phyloP scores from a whole-genome alignment of 2,113 vertebrate species.

The Coptodon rendalli region DNA sequence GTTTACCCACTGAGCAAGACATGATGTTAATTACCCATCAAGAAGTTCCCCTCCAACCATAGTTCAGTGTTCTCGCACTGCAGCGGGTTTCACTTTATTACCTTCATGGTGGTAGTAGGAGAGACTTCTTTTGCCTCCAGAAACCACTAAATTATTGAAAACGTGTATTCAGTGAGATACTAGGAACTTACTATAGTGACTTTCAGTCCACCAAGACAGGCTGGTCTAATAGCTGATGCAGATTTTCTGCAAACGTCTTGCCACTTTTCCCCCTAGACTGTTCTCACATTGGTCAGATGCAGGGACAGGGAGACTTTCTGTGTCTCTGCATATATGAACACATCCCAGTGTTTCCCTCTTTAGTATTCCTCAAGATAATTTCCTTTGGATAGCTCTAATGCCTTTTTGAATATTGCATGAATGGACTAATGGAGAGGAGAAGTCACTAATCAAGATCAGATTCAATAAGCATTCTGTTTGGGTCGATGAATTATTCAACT shows the following conservation, averaged over 20 bases:
- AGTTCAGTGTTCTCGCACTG: not conserved
- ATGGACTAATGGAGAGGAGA: not conserved
- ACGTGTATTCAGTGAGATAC: not conserved
- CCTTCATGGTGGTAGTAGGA: not conserved
- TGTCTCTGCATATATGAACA: not conserved
- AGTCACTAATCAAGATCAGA: not conserved
- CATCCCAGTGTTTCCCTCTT: not conserved
- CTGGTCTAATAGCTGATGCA: not conserved
- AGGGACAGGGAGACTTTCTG: not conserved
- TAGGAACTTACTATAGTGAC: not conserved
- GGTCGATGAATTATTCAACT: not conserved
- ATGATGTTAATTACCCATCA: not conserved
- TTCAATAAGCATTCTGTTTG: not conserved
- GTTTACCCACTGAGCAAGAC: not conserved
- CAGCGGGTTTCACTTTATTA: not conserved
- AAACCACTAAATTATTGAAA: slow-evolving; percentile 27
- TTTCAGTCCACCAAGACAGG: not conserved
- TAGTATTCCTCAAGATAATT: not conserved
- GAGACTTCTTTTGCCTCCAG: not conserved
- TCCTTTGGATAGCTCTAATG: not conserved
- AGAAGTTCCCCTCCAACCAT: not conserved
- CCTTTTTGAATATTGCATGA: slow-evolving; percentile 20
- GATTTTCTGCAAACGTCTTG: not conserved
- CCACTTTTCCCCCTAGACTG: not conserved
- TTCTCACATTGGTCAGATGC: not conserved